These are phyloP conservation scores for Lomographa bimaculata DNA, from an alignment of 2,888 invertebrate species.

Conservation along the genomic window DNA sequence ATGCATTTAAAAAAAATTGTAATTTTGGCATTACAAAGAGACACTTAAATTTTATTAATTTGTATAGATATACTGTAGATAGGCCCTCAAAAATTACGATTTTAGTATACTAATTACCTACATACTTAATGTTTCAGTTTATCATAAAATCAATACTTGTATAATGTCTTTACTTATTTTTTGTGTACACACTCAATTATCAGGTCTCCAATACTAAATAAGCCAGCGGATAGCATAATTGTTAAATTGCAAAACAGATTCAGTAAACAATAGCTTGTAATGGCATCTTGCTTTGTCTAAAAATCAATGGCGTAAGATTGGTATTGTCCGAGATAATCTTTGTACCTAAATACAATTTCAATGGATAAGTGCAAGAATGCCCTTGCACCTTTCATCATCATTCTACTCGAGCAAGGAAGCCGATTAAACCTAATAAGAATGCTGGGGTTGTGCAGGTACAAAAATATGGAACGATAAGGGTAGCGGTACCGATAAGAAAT, in stretches of 20 bases:
- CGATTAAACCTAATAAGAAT: not conserved
- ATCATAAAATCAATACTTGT: too few relatives aligned
- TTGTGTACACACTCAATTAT: too few relatives aligned
- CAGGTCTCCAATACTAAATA: too few relatives aligned
- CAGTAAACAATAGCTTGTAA: slow-evolving; percentile 72
- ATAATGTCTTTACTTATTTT: too few relatives aligned
- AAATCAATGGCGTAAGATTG: slow-evolving; percentile 62
- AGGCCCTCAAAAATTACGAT: too few relatives aligned
- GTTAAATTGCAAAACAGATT: slow-evolving; percentile 60
- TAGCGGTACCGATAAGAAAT: slow-evolving; percentile 31
- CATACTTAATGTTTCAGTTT: too few relatives aligned
- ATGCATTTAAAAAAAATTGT: too few relatives aligned
- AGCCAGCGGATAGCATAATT: too few relatives aligned
- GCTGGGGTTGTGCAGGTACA: not conserved
- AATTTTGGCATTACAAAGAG: too few relatives aligned
- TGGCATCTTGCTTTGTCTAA: slow-evolving; percentile 63
- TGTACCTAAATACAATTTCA: slow-evolving; percentile 20
- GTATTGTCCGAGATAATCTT: slow-evolving; percentile 57
- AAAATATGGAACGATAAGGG: slow-evolving; percentile 13
- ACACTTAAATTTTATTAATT: too few relatives aligned
- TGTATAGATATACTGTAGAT: too few relatives aligned
- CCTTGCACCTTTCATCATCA: slow-evolving; percentile 16
- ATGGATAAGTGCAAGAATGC: slow-evolving; percentile 19
- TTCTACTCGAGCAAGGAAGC: slow-evolving; percentile 2
- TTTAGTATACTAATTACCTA: too few relatives aligned